Evolutionary conservation across 2,888 invertebrate genomes (phyloP), one percentile per base, ranked within the genome.

Genomic region (Ormyrus nitidulus): DNA sequence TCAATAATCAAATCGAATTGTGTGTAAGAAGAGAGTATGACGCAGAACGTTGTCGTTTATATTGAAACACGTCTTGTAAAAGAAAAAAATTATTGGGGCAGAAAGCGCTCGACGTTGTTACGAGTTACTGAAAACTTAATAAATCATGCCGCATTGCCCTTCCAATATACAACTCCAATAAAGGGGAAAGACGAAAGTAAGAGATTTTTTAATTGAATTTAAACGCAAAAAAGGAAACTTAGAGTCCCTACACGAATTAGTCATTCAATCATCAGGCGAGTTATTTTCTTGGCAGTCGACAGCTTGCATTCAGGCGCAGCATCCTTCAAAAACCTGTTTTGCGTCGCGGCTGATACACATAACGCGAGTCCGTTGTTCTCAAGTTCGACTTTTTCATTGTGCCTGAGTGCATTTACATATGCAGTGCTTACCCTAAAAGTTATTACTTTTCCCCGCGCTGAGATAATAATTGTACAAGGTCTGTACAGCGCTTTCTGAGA

Each of bases 271-370:
- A 74, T 34, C 54, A 44, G 53, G 13, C 53, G 51, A 64, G 70
- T 77, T 77, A 74, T 74, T 71, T 77, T 77, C 69, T 77, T 81
- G 48, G 11, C 58, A 61, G 44, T 19, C 65, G 56, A 77, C 70
- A 77, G 74, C 70, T 69, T 69, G 74, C 71, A 74, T 34, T 34
- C 34, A 71, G 70, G 65, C 54, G 74, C 74, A 75, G 58, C 10
- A 66, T 9, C 72, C 65, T 65, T 59, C 48, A 44, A 53, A 75
- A 79, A 80, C 77, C 73, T 73, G 77, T 80, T 80, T 69, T 34
- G 13, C 6, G 51, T 51, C 51, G 46, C 54, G 44, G 19, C 51
- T 6, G 8, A 34, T 53, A 68, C 8, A 64, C 19, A 53, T 19
- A 46, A 46, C 19, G 51, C 51, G 13, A 71, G n/a, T 51, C 56